Percentiles rank a stretch among this genome's conserved stretches.
These are phyloP conservation scores for Hydractinia echinata DNA, from an alignment of 30 jellyfish, hydroid and myxozoan genomes.

Conservation along the genomic window DNA sequence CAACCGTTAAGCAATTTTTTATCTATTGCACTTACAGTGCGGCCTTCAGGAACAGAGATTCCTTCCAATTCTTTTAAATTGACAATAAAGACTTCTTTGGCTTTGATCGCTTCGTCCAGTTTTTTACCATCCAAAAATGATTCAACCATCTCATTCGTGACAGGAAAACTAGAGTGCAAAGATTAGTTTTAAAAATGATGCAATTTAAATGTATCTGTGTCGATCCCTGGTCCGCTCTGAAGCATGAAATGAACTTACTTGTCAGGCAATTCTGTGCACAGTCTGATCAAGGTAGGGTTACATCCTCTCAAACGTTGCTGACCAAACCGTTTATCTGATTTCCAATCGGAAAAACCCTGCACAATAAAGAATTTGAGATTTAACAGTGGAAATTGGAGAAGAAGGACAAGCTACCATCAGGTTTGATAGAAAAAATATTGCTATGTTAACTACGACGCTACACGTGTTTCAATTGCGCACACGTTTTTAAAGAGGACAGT, in stretches of 20 bases:
- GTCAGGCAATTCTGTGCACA: slow-evolving; percentile 66
- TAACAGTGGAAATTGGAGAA: too few relatives aligned
- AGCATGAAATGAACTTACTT: slow-evolving; percentile 39
- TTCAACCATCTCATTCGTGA: slow-evolving; percentile 66
- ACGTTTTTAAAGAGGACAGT: too few relatives aligned
- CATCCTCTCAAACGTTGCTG: slow-evolving; percentile 73
- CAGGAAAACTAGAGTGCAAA: slow-evolving; percentile 46
- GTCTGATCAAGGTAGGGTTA: slow-evolving; percentile 55
- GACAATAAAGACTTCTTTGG: slow-evolving; percentile 44
- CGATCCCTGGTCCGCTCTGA: too few relatives aligned
- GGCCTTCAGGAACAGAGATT: slow-evolving; percentile 34
- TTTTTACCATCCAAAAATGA: slow-evolving; percentile 66
- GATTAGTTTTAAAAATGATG: not conserved
- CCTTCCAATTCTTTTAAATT: slow-evolving; percentile 47
- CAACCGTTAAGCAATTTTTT: not conserved
- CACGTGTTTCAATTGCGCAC: too few relatives aligned
- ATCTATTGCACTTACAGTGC: slow-evolving; percentile 41
- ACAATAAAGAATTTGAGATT: not conserved
- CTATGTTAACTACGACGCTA: too few relatives aligned
- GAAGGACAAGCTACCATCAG: too few relatives aligned
- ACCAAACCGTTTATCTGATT: slow-evolving; percentile 79
- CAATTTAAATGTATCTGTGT: too few relatives aligned
- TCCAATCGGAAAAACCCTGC: slow-evolving; percentile 75
- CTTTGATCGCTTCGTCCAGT: slow-evolving; percentile 56
- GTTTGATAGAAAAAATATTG: too few relatives aligned